A percentile compares a stretch with the other conserved stretches of the same genome.
These are phyloP conservation scores for Pelochelys cantorii DNA, from an alignment of 2,797 vertebrate species.

Conservation along the genomic window DNA sequence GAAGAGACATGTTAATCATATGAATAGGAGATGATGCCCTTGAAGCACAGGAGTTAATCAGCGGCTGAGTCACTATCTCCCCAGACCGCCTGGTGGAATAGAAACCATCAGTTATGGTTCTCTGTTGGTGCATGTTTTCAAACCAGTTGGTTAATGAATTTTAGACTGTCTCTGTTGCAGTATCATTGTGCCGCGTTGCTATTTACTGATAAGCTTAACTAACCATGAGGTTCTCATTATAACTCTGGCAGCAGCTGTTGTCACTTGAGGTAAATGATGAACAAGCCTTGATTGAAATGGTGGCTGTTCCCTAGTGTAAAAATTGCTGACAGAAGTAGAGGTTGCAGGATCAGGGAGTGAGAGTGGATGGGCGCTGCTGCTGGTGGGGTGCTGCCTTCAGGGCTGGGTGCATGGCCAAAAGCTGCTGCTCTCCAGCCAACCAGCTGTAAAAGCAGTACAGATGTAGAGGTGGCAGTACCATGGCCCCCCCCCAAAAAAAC, in stretches of 20 bases:
- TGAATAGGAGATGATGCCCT: slow-evolving; percentile 17
- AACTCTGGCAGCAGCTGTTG: not conserved
- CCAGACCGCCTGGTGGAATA: not conserved
- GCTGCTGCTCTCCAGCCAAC: too few relatives aligned
- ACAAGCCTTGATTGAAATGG: not conserved
- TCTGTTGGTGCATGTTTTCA: not conserved
- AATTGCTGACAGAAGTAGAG: not conserved
- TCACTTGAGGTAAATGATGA: slow-evolving; percentile 30
- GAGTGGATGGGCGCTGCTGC: not conserved
- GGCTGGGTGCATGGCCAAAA: too few relatives aligned
- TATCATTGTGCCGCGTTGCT: rapidly evolving
- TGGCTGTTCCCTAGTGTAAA: not conserved
- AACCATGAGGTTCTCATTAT: not conserved
- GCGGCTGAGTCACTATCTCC: not conserved
- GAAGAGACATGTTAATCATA: slow-evolving; percentile 15
- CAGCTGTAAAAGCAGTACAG: too few relatives aligned
- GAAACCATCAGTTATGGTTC: not conserved
- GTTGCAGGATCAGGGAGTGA: not conserved
- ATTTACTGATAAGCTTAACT: not conserved
- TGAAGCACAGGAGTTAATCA: slow-evolving; percentile 9
- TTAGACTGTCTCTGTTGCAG: not conserved
- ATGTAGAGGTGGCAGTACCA: too few relatives aligned
- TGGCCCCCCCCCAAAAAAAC: too few relatives aligned
- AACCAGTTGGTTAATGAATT: not conserved
- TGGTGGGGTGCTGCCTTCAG: too few relatives aligned